phyloP scores from a whole-genome alignment of 37 sponge, comb jelly and placozoan genomes.

The Cladorhizidae sp. region DNA sequence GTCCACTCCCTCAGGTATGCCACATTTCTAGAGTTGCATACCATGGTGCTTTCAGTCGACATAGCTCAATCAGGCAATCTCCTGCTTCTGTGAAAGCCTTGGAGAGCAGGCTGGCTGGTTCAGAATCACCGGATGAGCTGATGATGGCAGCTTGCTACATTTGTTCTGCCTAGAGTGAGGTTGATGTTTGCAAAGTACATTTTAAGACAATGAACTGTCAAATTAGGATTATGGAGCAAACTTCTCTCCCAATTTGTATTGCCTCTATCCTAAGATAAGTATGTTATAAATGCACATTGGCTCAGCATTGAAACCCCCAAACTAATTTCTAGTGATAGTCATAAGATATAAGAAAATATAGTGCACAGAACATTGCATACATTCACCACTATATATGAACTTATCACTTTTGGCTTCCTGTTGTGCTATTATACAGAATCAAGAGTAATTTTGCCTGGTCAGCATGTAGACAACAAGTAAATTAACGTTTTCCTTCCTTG shows the following conservation, averaged over 20 bases:
- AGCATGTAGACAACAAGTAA: background rate
- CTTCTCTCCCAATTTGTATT: slow-evolving; percentile 98
- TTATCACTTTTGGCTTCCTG: slow-evolving; percentile 96
- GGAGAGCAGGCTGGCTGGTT: slow-evolving; percentile 86
- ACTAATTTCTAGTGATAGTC: too few relatives aligned
- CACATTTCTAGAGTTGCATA: slow-evolving; percentile 87
- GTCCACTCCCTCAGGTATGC: slow-evolving; percentile 83
- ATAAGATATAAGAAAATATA: too few relatives aligned
- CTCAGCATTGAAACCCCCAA: too few relatives aligned
- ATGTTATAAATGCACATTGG: too few relatives aligned
- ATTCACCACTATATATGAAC: too few relatives aligned
- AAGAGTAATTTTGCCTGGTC: too few relatives aligned
- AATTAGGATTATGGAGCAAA: slow-evolving; percentile 9
- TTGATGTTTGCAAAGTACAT: too few relatives aligned
- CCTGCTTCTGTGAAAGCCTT: slow-evolving; percentile 87
- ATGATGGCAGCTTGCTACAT: slow-evolving; percentile 90
- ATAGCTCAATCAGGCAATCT: slow-evolving; percentile 92
- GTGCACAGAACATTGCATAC: too few relatives aligned
- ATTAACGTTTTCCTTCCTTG: slow-evolving; percentile 14
- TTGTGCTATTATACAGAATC: slow-evolving; percentile 89
- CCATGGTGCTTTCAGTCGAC: slow-evolving; percentile 82
- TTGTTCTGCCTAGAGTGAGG: slow-evolving; percentile 85
- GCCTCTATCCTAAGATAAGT: too few relatives aligned
- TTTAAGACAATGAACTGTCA: background rate
- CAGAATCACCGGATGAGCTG: slow-evolving; percentile 91